A percentile compares a stretch with the other conserved stretches of the same genome.
These are phyloP conservation scores for Apotomis capreana DNA, from an alignment of 2,888 invertebrate genomes.

Conservation along the genomic window DNA sequence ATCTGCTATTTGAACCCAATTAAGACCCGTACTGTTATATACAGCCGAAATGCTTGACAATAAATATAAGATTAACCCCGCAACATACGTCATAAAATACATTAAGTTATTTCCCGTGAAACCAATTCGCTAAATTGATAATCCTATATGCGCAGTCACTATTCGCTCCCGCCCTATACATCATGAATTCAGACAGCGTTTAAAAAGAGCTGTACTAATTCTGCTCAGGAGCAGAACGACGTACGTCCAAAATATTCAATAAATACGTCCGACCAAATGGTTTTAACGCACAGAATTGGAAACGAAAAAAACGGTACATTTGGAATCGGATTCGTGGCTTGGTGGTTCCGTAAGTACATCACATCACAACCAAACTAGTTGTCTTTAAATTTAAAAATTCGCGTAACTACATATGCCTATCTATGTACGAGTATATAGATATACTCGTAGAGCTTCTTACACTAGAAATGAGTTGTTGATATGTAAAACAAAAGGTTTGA, in stretches of 20 bases:
- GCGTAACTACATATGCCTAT: no score
- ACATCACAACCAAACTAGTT: no score
- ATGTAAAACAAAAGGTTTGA: no score
- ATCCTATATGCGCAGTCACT: constrained; percentile 33
- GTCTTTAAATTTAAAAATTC: no score
- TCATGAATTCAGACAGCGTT: constrained; percentile 38
- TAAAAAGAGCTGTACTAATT: constrained; percentile 21
- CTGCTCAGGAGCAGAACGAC: background rate
- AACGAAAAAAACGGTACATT: constrained; percentile 28
- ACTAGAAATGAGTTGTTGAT: no score
- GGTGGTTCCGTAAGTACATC: background rate
- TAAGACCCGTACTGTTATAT: no score
- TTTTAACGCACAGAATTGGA: constrained; percentile 7
- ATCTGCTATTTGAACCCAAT: no score
- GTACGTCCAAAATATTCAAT: background rate
- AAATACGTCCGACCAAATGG: background rate
- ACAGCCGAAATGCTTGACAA: no score
- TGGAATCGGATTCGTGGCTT: background rate
- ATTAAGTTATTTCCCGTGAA: constrained; percentile 6
- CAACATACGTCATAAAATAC: background rate
- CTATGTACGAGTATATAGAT: no score
- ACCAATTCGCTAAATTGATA: constrained; percentile 33
- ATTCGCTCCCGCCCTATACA: constrained; percentile 22
- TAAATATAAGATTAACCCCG: background rate
- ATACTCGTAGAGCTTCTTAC: no score